Evolutionary conservation across 2,113 vertebrate species (phyloP).

Genomic region (Mesoclemmys tuberculata): DNA sequence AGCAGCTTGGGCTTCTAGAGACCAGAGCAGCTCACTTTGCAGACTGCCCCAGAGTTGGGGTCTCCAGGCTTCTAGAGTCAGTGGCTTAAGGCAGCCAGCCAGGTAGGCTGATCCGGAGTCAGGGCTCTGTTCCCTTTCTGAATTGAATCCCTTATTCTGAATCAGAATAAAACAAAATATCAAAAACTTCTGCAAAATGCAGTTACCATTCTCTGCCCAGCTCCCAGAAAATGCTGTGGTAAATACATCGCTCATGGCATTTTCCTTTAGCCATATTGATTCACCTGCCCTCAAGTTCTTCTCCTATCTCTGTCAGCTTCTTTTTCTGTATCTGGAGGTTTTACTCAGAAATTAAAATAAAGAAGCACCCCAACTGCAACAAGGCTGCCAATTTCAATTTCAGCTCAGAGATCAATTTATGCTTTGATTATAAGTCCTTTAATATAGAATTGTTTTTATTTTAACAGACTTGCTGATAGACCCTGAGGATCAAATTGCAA

Average conservation of each 20-base stretch:
- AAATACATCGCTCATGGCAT: neutral
- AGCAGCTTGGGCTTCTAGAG: neutral
- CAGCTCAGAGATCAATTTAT: constrained; percentile 1
- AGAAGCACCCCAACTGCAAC: neutral
- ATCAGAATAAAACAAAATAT: neutral
- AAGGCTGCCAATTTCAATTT: constrained; percentile 6
- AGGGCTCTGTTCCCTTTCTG: neutral
- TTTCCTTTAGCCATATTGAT: neutral
- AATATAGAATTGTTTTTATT: neutral
- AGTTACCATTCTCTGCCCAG: neutral
- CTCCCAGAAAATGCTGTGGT: neutral
- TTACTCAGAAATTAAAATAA: neutral
- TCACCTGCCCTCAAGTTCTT: neutral
- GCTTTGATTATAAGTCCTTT: constrained; percentile 20
- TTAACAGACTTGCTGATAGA: neutral
- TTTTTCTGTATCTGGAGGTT: neutral
- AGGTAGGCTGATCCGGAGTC: neutral
- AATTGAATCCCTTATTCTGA: neutral
- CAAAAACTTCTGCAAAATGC: neutral
- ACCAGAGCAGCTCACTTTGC: neutral
- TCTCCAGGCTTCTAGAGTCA: neutral
- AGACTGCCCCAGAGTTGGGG: neutral
- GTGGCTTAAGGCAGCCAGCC: neutral
- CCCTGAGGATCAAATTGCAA: neutral
- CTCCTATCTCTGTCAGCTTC: neutral